Base-by-base conservation (phyloP, 2,113 vertebrate species). In the Semicossyphus pulcher region DNA sequence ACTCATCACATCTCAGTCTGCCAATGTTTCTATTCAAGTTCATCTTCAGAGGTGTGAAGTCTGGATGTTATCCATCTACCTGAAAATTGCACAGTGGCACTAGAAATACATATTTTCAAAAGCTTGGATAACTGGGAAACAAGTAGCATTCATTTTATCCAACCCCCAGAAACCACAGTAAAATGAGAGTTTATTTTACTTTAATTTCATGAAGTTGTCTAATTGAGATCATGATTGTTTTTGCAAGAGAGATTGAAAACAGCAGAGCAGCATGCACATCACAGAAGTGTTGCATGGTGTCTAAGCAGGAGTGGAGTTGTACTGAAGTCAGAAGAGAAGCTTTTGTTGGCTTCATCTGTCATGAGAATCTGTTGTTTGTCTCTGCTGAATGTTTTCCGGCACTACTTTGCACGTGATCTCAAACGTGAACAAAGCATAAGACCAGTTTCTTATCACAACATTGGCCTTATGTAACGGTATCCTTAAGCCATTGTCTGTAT, bases 401-500 rank as follows among this genome's bases (percentile, higher is more conserved):
- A 15, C n/a, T n/a, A 18, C 7, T 49, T 25, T 54, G 0, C 5
- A 54, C 23, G n/a, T 4, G 11, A 49, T 32, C 10, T 37, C 32
- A 34, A 61, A 36, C 28, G 26, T 11, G 6, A 75, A 72, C 21
- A 71, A 54, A 67, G 15, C n/a, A 41, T 0, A 2, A 26, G 37
- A 41, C 10, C 18, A 15, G 3, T 3, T 28, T 62, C 42, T 67
- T 69, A 78, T 62, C 29, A 16, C 26, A 16, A 11, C 23, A 34
- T 1, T 3, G 26, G 3, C 3, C 21, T 59, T 10, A 7, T 45
- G 26, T n/a, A 44, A 36, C 2, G 32, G 10, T 57, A 47, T 4
- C 64, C 45, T 69, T 6, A 12, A 48, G 14, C 39, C 28, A 78
- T 72, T 78, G 66, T 76, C 10, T 53, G 28, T 49, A 66, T 31